Percentiles rank a stretch among this genome's conserved stretches.
These are phyloP conservation scores for Nothoprocta pentlandii DNA, from an alignment of 2,113 vertebrate genomes.

Conservation along the genomic window DNA sequence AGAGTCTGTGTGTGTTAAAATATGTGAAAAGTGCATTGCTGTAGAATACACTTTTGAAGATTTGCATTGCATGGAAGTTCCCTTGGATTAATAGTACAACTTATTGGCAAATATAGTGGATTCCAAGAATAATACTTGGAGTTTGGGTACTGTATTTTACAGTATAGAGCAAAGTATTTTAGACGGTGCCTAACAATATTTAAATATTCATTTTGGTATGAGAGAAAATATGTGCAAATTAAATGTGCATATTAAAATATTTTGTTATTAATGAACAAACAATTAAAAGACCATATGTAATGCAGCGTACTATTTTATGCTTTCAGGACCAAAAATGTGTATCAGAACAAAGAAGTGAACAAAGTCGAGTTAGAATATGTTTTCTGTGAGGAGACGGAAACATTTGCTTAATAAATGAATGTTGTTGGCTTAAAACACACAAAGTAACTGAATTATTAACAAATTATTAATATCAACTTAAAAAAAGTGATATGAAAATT, in stretches of 20 bases:
- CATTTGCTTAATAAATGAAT: neutral
- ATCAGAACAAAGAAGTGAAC: neutral
- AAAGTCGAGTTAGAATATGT: neutral
- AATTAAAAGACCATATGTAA: neutral
- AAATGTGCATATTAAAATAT: neutral
- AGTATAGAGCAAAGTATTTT: neutral
- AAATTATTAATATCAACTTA: neutral
- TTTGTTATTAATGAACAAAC: neutral
- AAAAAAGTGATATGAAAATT: neutral
- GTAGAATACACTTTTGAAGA: conserved; percentile 57
- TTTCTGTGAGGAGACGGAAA: neutral
- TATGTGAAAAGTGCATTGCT: conserved; percentile 93
- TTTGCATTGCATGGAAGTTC: neutral
- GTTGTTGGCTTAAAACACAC: neutral
- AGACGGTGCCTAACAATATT: neutral
- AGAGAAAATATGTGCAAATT: neutral
- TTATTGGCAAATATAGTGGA: neutral
- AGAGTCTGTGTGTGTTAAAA: conserved; percentile 92
- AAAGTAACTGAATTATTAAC: neutral
- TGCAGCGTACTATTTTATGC: neutral
- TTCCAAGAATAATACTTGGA: neutral
- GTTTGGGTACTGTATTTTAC: neutral
- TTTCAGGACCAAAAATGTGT: neutral
- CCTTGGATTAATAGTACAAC: neutral
- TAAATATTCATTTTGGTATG: neutral